Base-by-base conservation (phyloP, 2,888 invertebrate genomes). In the Acanthopleura granulata region DNA sequence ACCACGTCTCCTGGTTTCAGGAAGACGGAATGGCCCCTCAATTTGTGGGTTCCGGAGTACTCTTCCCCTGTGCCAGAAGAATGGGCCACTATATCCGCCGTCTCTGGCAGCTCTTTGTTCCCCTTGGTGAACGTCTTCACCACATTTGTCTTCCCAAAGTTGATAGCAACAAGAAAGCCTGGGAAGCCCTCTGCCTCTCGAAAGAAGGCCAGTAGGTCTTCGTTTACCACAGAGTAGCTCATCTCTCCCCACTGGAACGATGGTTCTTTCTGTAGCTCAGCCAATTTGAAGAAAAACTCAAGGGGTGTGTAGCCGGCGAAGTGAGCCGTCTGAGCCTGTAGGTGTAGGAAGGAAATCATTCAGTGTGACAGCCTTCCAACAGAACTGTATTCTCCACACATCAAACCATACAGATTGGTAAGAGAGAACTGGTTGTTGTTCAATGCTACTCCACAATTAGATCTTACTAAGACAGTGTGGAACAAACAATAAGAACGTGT, bases 191-290 rank as follows among this genome's bases (percentile, higher is more conserved):
- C 75, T 9, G 89, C 88, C 74, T 87, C 80, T 14, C 89, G 81
- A 14, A 86, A 82, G 74, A 87, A 87, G 79, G 85, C 83, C 61
- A 88, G 77, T 40, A 89, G 74, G 69, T 87, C 82, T 0, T 81
- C 76, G 49, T 80, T 78, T 27, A 78, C 72, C 12, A 78, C 76
- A 62, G 75, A 72, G 27, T 40, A 74, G n/a, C 62, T 75, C 15
- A 84, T 74, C 12, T 78, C 76, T 3, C 90, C 90, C 82, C 85
- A 90, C 78, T 85, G 86, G 78, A 90, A 81, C 0, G 90, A 88
- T 49, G 87, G 88, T n/a, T 85, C 81, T 6, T 76, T 50, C 27
- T 88, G 79, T 4, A 90, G 81, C 15, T 79, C 49, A 6, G 80
- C 76, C n/a, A 89, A 76, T 11, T 81, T 74, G 16, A 73, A 77